These are phyloP conservation scores for Unio pictorum DNA, from an alignment of 2,888 invertebrate genomes.

Conservation along the genomic window DNA sequence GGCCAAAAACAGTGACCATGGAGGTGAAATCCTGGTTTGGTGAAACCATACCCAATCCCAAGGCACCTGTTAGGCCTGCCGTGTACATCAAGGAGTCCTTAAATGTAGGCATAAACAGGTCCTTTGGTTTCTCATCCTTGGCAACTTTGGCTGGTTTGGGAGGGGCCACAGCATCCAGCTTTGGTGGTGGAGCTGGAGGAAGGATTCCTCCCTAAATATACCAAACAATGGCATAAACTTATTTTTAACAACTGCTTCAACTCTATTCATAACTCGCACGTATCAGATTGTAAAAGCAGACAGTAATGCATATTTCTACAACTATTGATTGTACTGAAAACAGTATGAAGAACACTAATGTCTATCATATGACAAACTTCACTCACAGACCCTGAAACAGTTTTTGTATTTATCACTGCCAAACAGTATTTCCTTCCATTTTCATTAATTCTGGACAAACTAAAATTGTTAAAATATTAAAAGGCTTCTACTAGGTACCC, in stretches of 20 bases:
- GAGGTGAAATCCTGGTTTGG: conserved; percentile 88
- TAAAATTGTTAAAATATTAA: too few species aligned
- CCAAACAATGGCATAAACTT: neutral
- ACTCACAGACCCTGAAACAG: too few species aligned
- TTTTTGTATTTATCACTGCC: too few species aligned
- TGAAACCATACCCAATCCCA: conserved; percentile 82
- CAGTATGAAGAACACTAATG: too few species aligned
- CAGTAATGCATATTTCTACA: too few species aligned
- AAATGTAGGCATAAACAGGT: conserved; percentile 80
- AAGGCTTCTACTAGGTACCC: too few species aligned
- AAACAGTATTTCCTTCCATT: too few species aligned
- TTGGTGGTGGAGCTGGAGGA: conserved; percentile 76
- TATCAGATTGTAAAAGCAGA: too few species aligned
- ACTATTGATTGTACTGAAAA: too few species aligned
- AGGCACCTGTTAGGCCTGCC: conserved; percentile 56
- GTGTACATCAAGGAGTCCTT: conserved; percentile 67
- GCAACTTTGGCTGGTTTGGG: conserved; percentile 47
- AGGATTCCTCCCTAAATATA: conserved; percentile 77
- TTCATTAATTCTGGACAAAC: too few species aligned
- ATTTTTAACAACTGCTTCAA: neutral
- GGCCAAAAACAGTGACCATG: conserved; percentile 88
- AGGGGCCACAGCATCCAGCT: conserved; percentile 73
- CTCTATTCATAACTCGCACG: too few species aligned
- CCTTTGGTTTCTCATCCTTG: conserved; percentile 72
- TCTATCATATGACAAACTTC: too few species aligned